Evolutionary conservation across 2,113 vertebrate genomes (phyloP).

Genomic region (Psettodes erumei): DNA sequence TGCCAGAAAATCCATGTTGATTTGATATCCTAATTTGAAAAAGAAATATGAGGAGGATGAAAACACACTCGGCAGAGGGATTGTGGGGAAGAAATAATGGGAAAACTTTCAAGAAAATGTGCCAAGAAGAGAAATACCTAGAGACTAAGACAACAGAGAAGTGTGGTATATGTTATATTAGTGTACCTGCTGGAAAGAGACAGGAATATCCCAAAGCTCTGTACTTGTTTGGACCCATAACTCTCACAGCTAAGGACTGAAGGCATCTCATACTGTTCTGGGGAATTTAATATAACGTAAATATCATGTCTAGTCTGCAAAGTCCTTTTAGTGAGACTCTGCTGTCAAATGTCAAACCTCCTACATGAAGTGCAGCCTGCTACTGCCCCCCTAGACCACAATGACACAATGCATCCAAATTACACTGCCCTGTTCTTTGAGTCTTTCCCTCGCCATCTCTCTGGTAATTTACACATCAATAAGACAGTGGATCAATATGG

Average conservation of each 20-base stretch:
- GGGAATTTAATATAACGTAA: conserved; percentile 3
- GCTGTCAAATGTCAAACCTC: background rate
- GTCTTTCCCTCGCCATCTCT: background rate
- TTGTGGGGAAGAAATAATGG: background rate
- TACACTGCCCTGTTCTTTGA: background rate
- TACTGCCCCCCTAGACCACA: conserved; percentile 47
- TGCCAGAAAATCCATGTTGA: background rate
- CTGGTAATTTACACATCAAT: conserved; percentile 23
- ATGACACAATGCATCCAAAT: conserved; percentile 4
- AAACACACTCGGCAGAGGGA: background rate
- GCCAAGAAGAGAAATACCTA: background rate
- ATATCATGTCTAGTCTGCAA: conserved; percentile 16
- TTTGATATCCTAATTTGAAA: conserved; percentile 7
- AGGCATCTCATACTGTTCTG: conserved; percentile 3
- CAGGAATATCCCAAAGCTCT: background rate
- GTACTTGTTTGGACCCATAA: background rate
- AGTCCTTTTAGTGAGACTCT: background rate
- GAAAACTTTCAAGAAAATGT: background rate
- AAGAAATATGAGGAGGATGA: background rate
- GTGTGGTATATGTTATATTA: background rate
- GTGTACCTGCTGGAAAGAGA: background rate
- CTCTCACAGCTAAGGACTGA: background rate
- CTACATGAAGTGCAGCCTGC: conserved; percentile 9
- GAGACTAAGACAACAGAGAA: background rate
- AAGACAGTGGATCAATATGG: conserved; percentile 5